Percentiles rank a stretch among this genome's conserved stretches.
phyloP scores from a whole-genome alignment of 2,888 invertebrate species.

The Abscondita cerata region DNA sequence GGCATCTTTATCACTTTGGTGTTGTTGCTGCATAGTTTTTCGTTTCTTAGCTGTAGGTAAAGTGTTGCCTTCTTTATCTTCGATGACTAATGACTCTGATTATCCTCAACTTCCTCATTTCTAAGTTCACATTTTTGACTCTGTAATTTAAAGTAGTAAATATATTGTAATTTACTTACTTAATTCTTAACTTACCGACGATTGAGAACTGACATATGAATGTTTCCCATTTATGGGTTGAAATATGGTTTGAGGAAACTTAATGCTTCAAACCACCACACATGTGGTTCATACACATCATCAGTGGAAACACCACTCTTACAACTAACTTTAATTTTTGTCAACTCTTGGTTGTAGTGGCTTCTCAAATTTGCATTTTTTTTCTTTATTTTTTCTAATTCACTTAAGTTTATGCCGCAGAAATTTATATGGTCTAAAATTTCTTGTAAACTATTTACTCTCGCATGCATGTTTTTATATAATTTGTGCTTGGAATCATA shows the following conservation, averaged over 20 bases:
- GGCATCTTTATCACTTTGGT: background rate
- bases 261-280: constrained; percentile 8
- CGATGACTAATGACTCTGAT: background rate
- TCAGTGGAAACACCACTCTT: background rate
- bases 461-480: too few species aligned
- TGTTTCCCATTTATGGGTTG: background rate
- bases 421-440: too few species aligned
- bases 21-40: background rate
- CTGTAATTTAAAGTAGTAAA: background rate
- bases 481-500: too few species aligned
- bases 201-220: background rate
- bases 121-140: background rate
- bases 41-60: background rate
- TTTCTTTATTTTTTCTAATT: background rate
- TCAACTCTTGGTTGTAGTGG: background rate
- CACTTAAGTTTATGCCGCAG: background rate
- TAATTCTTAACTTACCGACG: background rate
- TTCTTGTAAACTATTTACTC: too few species aligned
- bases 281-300: constrained; percentile 2
- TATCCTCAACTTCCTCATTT: background rate
- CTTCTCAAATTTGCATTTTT: background rate
- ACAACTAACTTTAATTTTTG: background rate
- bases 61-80: background rate
- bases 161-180: constrained; percentile 5
- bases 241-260: constrained; percentile 2